Conservation (phyloP, 2,888 invertebrate species). For the Nomada hirtipes region DNA sequence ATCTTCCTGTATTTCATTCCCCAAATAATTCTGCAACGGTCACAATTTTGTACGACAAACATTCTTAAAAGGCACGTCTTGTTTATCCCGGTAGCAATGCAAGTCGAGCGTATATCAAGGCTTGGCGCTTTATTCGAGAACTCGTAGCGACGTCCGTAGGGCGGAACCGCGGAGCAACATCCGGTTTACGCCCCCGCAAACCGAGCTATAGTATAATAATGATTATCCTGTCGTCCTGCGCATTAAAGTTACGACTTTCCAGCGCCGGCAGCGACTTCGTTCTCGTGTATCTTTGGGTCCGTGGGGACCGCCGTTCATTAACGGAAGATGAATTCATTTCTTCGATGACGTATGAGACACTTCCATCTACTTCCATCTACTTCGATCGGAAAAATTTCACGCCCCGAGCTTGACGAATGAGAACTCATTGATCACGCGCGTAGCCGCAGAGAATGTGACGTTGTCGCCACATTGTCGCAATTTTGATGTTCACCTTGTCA, state of each 20-base stretch:
- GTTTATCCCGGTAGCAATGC: neutral
- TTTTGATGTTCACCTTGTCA: neutral
- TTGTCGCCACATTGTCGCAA: neutral
- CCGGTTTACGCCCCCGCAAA: conserved; percentile 68
- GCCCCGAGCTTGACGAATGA: conserved; percentile 44
- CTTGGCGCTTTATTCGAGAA: conserved; percentile 28
- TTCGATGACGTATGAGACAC: conserved; percentile 50
- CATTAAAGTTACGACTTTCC: conserved; percentile 67
- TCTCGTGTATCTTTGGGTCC: conserved; percentile 30
- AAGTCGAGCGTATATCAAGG: conserved; percentile 3
- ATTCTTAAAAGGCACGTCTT: neutral
- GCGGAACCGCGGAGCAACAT: conserved; percentile 63
- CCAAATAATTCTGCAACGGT: neutral
- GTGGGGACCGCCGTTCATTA: conserved; percentile 35
- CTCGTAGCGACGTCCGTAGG: conserved; percentile 41
- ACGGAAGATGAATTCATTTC: conserved; percentile 26
- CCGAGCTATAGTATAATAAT: conserved; percentile 58
- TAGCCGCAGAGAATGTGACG: neutral
- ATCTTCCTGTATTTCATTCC: neutral
- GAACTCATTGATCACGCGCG: conserved; percentile 37
- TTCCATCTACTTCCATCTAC: conserved; percentile 34
- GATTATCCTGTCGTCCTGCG: conserved; percentile 68
- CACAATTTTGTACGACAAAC: neutral
- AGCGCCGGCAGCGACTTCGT: conserved; percentile 36
- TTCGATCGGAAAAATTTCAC: conserved; percentile 44